phyloP scores from a whole-genome alignment of 2,113 vertebrate genomes.

The Cyprinodon tularosa region DNA sequence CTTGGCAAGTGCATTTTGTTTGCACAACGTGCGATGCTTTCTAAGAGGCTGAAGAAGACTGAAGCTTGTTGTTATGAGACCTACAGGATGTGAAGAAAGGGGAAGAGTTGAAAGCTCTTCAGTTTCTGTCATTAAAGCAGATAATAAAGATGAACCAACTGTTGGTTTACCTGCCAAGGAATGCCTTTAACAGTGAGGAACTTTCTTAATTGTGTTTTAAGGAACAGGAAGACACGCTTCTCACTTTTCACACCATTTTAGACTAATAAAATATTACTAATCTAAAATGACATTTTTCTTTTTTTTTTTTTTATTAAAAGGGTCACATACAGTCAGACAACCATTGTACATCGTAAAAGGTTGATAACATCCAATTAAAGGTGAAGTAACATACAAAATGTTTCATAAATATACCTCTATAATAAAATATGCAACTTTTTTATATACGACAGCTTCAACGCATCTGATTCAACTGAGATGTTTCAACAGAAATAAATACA shows the following conservation, averaged over 20 bases:
- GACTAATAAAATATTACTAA: slow-evolving; percentile 60
- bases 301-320: slow-evolving; percentile 41
- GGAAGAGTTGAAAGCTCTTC: slow-evolving; percentile 86
- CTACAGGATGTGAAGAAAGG: slow-evolving; percentile 91
- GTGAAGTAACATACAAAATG: slow-evolving; percentile 49
- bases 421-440: slow-evolving; percentile 75
- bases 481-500: slow-evolving; percentile 59
- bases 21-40: slow-evolving; percentile 81
- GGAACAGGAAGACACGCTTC: slow-evolving; percentile 13
- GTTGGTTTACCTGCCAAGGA: slow-evolving; percentile 64
- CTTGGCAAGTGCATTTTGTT: slow-evolving; percentile 80
- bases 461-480: slow-evolving; percentile 30
- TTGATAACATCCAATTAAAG: slow-evolving; percentile 45
- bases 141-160: slow-evolving; percentile 48
- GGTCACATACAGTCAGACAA: slow-evolving; percentile 45
- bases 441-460: slow-evolving; percentile 30
- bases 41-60: slow-evolving; percentile 94
- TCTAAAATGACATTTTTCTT: slow-evolving; percentile 67
- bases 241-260: slow-evolving; percentile 24
- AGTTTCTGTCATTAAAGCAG: slow-evolving; percentile 23
- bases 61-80: slow-evolving; percentile 99
- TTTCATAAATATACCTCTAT: slow-evolving; percentile 70
- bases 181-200: slow-evolving; percentile 55
- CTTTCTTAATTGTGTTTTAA: slow-evolving; percentile 15
- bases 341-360: slow-evolving; percentile 63